Conservation (phyloP, 2,797 vertebrate species). For the Falco berigora region DNA sequence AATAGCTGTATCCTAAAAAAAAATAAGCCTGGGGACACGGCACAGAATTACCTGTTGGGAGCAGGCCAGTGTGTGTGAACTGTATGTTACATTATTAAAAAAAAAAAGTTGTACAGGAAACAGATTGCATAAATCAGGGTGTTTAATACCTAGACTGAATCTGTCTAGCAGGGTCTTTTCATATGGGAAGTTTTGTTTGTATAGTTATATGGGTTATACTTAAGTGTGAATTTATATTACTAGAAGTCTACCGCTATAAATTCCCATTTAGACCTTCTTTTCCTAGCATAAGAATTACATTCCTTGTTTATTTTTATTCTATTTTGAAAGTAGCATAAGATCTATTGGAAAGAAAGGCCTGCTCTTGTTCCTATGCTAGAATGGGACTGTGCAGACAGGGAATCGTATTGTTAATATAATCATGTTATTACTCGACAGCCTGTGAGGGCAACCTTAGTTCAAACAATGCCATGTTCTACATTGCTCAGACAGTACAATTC, state of each 20-base stretch:
- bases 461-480: background rate
- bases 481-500: background rate
- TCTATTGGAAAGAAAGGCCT: background rate
- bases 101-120: background rate
- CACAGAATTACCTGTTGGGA: background rate
- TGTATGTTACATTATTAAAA: background rate
- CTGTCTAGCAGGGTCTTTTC: background rate
- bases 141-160: background rate
- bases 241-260: background rate
- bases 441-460: background rate
- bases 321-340: background rate
- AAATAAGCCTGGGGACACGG: background rate
- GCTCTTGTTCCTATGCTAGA: background rate
- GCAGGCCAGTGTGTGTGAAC: background rate
- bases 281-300: background rate
- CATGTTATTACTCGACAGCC: background rate
- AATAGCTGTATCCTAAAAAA: background rate
- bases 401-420: background rate
- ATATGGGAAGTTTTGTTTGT: background rate
- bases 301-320: background rate
- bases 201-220: background rate
- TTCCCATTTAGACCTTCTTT: background rate
- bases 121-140: background rate
- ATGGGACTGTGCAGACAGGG: background rate
- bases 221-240: background rate